phyloP scores from a whole-genome alignment of 1,140 invertebrate genomes.

The Onthophagus taurus region DNA sequence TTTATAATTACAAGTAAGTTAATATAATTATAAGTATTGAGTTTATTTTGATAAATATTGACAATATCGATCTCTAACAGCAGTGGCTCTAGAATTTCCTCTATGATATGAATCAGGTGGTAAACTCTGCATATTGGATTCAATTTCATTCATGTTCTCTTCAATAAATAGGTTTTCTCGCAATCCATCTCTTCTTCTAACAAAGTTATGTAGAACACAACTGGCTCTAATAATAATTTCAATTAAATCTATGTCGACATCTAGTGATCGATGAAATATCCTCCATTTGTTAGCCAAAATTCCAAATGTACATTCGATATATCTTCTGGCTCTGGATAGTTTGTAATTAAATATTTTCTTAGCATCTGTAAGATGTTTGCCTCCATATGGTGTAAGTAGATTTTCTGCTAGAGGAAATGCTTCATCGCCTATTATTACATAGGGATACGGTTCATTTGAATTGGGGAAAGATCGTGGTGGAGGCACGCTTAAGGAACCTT shows the following conservation, averaged over 20 bases:
- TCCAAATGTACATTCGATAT: slow-evolving; percentile 40
- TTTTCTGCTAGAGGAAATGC: too few relatives aligned
- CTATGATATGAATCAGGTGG: too few relatives aligned
- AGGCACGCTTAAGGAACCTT: not conserved
- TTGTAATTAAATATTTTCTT: slow-evolving; percentile 41
- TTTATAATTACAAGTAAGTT: too few relatives aligned
- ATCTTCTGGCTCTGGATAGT: slow-evolving; percentile 32
- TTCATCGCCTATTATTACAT: slow-evolving; percentile 36
- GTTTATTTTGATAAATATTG: too few relatives aligned
- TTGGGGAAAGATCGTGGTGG: slow-evolving; percentile 5
- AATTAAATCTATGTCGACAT: slow-evolving; percentile 25
- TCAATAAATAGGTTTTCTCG: too few relatives aligned
- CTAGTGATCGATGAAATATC: slow-evolving; percentile 32
- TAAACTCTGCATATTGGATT: too few relatives aligned
- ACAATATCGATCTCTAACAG: too few relatives aligned
- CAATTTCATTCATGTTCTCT: too few relatives aligned
- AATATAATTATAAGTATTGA: too few relatives aligned
- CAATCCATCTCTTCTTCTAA: slow-evolving; percentile 20
- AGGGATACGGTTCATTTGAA: not conserved
- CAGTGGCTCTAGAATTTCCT: too few relatives aligned
- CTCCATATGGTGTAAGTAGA: slow-evolving; percentile 36
- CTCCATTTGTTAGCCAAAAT: slow-evolving; percentile 38
- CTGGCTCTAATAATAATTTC: slow-evolving; percentile 24
- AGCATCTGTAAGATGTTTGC: slow-evolving; percentile 32
- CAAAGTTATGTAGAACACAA: slow-evolving; percentile 26